Percentiles rank a stretch among this genome's conserved stretches.
Evolutionary conservation across 2,797 vertebrate species (phyloP).

Genomic region (Chaenodraco wilsoni): DNA sequence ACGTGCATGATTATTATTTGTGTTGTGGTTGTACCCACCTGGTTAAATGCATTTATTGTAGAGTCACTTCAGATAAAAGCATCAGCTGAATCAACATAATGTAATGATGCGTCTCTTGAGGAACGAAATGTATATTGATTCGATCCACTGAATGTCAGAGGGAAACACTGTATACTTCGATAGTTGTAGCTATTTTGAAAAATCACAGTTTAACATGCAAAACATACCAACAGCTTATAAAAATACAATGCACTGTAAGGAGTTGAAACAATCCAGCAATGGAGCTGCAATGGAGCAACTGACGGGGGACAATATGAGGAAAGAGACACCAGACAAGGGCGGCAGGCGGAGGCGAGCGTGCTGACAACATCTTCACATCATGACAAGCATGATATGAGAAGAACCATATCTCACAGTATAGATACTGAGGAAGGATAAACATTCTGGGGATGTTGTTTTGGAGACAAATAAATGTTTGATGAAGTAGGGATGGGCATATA

Average conservation of each 20-base stretch:
- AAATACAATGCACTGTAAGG: background rate
- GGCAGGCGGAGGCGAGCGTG: conserved; percentile 27
- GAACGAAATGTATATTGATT: background rate
- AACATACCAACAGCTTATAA: conserved; percentile 9
- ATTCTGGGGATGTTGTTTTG: conserved; percentile 24
- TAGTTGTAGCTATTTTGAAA: conserved; percentile 23
- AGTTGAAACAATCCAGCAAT: conserved; percentile 15
- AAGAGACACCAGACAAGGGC: conserved; percentile 31
- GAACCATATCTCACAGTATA: conserved; percentile 16
- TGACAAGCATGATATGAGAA: conserved; percentile 31
- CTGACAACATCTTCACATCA: conserved; percentile 49
- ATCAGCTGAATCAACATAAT: background rate
- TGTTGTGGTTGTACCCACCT: background rate
- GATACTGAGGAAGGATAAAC: conserved; percentile 29
- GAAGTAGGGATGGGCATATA: conserved; percentile 54
- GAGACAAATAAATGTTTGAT: conserved; percentile 51
- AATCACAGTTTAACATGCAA: conserved; percentile 13
- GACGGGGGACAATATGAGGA: conserved; percentile 31
- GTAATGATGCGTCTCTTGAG: background rate
- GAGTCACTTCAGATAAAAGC: background rate
- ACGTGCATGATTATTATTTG: background rate
- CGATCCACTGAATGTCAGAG: background rate
- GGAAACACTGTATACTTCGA: background rate
- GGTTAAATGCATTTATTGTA: background rate
- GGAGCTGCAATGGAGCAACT: conserved; percentile 13